Evolutionary conservation across 2,797 vertebrate species (phyloP).

Genomic region (Crenuchus spilurus): DNA sequence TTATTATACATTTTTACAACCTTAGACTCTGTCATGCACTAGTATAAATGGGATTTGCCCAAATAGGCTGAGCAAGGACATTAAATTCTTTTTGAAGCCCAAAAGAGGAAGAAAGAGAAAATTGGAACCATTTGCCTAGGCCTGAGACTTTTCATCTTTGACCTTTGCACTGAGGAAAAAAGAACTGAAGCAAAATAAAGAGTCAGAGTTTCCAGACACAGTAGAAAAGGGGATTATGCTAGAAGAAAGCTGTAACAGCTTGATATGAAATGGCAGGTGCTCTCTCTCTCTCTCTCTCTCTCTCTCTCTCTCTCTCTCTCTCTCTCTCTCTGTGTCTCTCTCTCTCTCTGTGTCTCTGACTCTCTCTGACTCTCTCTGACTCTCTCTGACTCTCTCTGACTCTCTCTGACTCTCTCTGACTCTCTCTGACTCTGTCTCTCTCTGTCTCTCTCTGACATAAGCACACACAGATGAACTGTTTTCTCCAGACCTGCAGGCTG

Average conservation of each 20-base stretch:
- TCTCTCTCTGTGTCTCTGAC: not conserved
- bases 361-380: not conserved
- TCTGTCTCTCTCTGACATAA: not conserved
- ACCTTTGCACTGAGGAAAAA: constrained; percentile 30
- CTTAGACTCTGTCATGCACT: not conserved
- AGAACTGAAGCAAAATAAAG: not conserved
- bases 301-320: not conserved
- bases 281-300: not conserved
- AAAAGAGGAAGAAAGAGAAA: not conserved
- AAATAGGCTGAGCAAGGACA: not conserved
- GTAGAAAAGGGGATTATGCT: constrained; percentile 13
- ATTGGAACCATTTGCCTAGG: constrained; percentile 46
- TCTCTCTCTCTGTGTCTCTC: not conserved
- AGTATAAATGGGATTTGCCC: not conserved
- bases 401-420: not conserved
- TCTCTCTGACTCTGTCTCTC: not conserved
- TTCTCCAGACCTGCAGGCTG: not conserved
- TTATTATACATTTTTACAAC: not conserved
- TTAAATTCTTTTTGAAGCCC: not conserved
- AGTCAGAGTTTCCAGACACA: not conserved
- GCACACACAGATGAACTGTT: not conserved
- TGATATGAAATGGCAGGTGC: constrained; percentile 8
- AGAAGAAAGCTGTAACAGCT: not conserved
- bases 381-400: not conserved
- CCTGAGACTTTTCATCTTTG: constrained; percentile 45